These are phyloP conservation scores for Acanthopleura granulata DNA, from an alignment of 2,888 invertebrate genomes.

Conservation along the genomic window DNA sequence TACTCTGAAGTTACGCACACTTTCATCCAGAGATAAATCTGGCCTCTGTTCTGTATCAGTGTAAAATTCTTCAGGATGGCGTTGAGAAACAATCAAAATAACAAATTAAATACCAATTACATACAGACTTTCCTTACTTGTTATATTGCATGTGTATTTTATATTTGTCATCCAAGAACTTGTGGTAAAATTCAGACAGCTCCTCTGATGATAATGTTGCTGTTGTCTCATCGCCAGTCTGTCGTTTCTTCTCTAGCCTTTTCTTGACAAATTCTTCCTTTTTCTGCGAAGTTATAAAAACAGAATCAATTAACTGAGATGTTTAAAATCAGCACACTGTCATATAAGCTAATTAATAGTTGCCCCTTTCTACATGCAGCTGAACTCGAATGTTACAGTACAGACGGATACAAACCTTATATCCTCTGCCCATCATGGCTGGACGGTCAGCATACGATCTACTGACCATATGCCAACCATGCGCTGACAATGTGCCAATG, in stretches of 20 bases:
- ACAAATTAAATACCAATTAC: too few species aligned
- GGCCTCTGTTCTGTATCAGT: too few species aligned
- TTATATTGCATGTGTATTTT: constrained; percentile 82
- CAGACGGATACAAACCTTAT: too few species aligned
- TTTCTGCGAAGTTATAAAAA: constrained; percentile 31
- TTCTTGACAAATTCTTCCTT: constrained; percentile 50
- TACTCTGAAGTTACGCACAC: too few species aligned
- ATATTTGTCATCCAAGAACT: constrained; percentile 87
- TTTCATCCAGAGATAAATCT: too few species aligned
- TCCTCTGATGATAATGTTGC: constrained; percentile 50
- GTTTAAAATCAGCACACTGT: too few species aligned
- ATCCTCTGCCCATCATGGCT: too few species aligned
- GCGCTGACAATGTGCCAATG: too few species aligned
- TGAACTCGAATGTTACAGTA: background rate
- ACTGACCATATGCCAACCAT: too few species aligned
- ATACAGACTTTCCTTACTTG: constrained; percentile 44
- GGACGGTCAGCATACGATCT: too few species aligned
- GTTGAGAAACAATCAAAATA: too few species aligned
- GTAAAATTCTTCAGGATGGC: too few species aligned
- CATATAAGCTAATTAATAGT: background rate
- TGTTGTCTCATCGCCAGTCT: constrained; percentile 26
- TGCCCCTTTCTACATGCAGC: background rate
- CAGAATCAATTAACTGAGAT: background rate
- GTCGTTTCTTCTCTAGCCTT: constrained; percentile 33
- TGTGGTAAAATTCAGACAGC: constrained; percentile 88